Base-by-base conservation (phyloP, 1,140 invertebrate genomes). In the Orchestia grillus region DNA sequence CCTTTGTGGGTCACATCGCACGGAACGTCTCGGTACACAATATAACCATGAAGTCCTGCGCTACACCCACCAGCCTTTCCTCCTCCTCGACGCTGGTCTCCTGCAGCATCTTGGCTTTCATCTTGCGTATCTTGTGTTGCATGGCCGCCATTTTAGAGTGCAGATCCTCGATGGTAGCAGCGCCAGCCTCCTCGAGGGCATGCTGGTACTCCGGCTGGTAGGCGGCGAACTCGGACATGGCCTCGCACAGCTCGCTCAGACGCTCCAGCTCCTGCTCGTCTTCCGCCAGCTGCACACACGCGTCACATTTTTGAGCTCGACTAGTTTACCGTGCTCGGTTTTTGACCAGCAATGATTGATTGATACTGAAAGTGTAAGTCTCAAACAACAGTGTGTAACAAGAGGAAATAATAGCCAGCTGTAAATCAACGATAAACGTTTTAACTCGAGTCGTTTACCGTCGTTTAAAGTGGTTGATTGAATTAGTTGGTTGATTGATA, bases 181-280 rank as follows among this genome's bases (percentile, higher is more conserved):
- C 97, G 95, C 98, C 98, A 96, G 98, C 98, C 96, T 98, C 98
- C 44, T 97, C 97, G 87, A 98, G 97, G 0, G 98, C 98, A 96
- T 97, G 97, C 97, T 98, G 97, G 62, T 98, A 97, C 97, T 98
- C 98, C 97, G 98, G 98, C 97, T 98, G 98, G 96, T 98, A 98
- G 6, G 98, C 98, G 97, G 99, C 98, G 16, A 98, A 98, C 97
- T 98, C 98, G 97, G 98, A 98, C 95, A 98, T 97, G 96, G 98
- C 97, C 97, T 99, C 98, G 97, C 98, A 98, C 96, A 99, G 97
- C 95, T 98, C 98, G 95, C 98, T 97, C 44, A 99, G 97, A 96
- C 99, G 98, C 97, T 98, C 98, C 42, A 99, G 97, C 97, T 98
- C 98, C 97, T 99, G 98, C 97, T 99, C 99, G 97, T 99, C 99